Base-by-base conservation (phyloP, 2,888 invertebrate genomes). In the Norana najaformis region DNA sequence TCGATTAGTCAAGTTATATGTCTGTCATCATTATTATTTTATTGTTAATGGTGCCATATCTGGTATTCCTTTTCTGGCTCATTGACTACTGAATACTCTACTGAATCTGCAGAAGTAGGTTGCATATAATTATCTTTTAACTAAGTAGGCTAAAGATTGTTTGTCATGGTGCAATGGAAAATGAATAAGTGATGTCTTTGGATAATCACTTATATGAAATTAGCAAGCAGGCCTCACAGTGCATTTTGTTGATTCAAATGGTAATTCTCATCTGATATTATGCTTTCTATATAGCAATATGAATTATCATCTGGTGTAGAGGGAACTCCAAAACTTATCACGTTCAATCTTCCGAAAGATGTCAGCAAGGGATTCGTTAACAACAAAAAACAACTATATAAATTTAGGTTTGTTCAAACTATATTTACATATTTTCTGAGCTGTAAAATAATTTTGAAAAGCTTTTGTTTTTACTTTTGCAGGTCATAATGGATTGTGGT, bases 361-460 rank as follows among this genome's bases (percentile, higher is more conserved):
- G 90, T 93, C n/a, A 93, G 93, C 88, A 93, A 93, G 88, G 94
- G 94, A 30, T 93, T 94, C 90, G 92, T 95, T 89, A 95, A 95
- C 92, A 95, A 95, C 92, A 95, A 94, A 92, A 94, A 93, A 92
- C 95, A 95, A 92, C 93, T 93, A 36, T 94, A 94, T 92, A 94
- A 94, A 91, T 95, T 95, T 91, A 95, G 94, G 92, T 95, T 85
- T 34, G n/a, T 89, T 83, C 16, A 11, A 69, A 69, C 30, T n/a
- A 69, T 69, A 69, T 69, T 69, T 69, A n/a, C 69, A 8, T 69
- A 69, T n/a, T 69, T 69, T 69, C 30, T 69, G n/a, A 69, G n/a
- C 69, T 69, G n/a, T 13, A 69, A n/a, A 69, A 4, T 69, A n/a
- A 69, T 69, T 69, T 41, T 69, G 5, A n/a, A 69, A 8, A 69